Percentiles rank a stretch among this genome's conserved stretches.
Evolutionary conservation across 2,888 invertebrate species (phyloP).

Genomic region (Mechanitis mazaeus): DNA sequence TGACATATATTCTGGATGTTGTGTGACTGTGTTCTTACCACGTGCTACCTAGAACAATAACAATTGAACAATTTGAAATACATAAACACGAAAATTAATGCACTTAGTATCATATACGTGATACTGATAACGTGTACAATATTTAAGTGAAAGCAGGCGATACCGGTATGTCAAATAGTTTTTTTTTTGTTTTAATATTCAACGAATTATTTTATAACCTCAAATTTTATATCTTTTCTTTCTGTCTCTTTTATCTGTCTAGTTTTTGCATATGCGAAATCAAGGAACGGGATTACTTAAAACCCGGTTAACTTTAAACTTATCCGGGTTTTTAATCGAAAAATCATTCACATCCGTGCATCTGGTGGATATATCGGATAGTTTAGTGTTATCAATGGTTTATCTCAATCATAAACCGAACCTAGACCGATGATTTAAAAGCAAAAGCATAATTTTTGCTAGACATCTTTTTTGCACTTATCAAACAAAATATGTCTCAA

Average conservation of each 20-base stretch:
- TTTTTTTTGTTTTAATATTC: too few species aligned
- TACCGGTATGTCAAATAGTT: conserved; percentile 26
- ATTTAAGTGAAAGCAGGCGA: conserved; percentile 38
- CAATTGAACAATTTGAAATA: conserved; percentile 9
- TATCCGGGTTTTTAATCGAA: not conserved
- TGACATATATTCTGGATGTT: conserved; percentile 11
- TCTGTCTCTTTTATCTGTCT: not conserved
- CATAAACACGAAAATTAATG: conserved; percentile 7
- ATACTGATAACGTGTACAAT: conserved; percentile 37
- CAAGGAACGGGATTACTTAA: not conserved
- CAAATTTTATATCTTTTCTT: too few species aligned
- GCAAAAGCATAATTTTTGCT: too few species aligned
- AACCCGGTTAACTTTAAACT: not conserved
- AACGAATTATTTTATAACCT: too few species aligned
- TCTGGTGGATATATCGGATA: too few species aligned
- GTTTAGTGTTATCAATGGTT: too few species aligned
- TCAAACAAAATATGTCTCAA: too few species aligned
- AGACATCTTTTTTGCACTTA: too few species aligned
- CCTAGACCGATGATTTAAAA: too few species aligned
- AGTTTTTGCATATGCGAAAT: conserved; percentile 2
- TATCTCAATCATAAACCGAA: too few species aligned
- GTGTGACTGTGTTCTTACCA: conserved; percentile 5
- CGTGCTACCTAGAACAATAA: conserved; percentile 3
- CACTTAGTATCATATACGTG: conserved; percentile 28
- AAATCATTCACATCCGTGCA: too few species aligned